phyloP scores from a whole-genome alignment of 2,797 vertebrate species.

The Clarias platycephalus region DNA sequence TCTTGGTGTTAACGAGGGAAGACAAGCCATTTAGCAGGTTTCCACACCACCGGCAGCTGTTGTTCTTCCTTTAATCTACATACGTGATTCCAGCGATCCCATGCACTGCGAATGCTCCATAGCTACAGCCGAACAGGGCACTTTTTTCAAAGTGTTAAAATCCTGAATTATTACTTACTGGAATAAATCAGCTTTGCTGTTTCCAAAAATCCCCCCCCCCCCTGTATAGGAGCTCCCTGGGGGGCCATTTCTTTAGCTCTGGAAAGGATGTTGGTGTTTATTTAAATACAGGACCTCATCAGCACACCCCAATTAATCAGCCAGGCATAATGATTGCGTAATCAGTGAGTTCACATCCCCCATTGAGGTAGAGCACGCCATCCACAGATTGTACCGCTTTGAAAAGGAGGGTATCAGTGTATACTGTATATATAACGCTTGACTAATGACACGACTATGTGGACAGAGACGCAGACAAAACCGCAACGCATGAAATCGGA shows the following conservation, averaged over 20 bases:
- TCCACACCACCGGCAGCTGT: constrained; percentile 53
- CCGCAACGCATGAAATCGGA: constrained; percentile 38
- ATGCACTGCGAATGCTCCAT: not conserved
- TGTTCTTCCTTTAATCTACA: constrained; percentile 50
- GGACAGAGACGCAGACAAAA: constrained; percentile 41
- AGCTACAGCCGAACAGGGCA: constrained; percentile 30
- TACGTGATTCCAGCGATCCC: constrained; percentile 42
- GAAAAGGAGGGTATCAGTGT: not conserved
- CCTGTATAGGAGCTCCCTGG: constrained; percentile 38
- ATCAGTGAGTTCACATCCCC: constrained; percentile 65
- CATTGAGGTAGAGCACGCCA: constrained; percentile 46
- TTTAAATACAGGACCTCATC: constrained; percentile 65
- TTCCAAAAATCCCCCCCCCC: constrained; percentile 11
- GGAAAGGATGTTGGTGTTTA: constrained; percentile 59
- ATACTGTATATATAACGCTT: not conserved
- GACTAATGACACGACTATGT: constrained; percentile 35
- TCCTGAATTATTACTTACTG: constrained; percentile 63
- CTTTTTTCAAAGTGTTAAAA: constrained; percentile 57
- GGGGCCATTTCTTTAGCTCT: constrained; percentile 47
- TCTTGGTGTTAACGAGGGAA: constrained; percentile 59
- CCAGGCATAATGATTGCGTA: constrained; percentile 62
- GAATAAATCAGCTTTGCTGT: constrained; percentile 56
- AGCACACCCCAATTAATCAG: constrained; percentile 67
- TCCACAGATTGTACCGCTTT: constrained; percentile 47
- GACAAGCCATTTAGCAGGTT: constrained; percentile 56